Evolutionary conservation across 2,113 vertebrate species (phyloP), one percentile per base, ranked within the genome.

Genomic region (Chaetodon trifascialis): DNA sequence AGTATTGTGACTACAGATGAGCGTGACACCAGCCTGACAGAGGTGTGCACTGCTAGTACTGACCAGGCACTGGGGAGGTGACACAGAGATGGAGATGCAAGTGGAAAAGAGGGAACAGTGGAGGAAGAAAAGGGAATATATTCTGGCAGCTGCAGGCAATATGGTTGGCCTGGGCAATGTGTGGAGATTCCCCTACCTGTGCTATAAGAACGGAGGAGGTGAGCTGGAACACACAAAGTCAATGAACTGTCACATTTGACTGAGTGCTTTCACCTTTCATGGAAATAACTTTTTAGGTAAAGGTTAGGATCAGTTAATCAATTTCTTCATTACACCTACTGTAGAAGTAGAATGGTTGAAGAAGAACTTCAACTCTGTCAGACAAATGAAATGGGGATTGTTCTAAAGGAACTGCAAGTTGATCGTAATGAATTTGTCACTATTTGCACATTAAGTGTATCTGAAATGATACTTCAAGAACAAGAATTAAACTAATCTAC

Each of bases 181-280:
- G 73, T 88, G 82, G 82, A 60, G 86, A 65, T 88, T 88, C 62
- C 86, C 86, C 17, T 85, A 80, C 60, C 78, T 85, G 58, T 85
- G 83, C 46, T 85, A 67, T 17, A 85, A 76, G 72, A 85, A 85
- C 6, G 86, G 86, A 78, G 86, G 86, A 84, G 82, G 86, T 88
- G 58, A 87, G 79, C 17, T 34, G 19, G 16, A 46, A 23, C 15
- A 16, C 30, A 40, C 16, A n/a, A 1, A 25, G 15, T 40, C 9
- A 11, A 0, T 36, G 36, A 5, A 54, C 7, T 46, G 11, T 36
- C 8, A 54, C 15, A 52, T 40, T 25, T 70, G 9, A 34, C 30
- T 44, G 11, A 7, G 40, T 47, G 9, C 49, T 36, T 17, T 12
- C 12, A 36, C 2, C 5, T 11, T 30, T 52, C 3, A 63, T 17